Percentiles rank a stretch among this genome's conserved stretches.
These are phyloP conservation scores for Sminthurides bifidus DNA, from an alignment of 1,140 invertebrate genomes.

Conservation along the genomic window DNA sequence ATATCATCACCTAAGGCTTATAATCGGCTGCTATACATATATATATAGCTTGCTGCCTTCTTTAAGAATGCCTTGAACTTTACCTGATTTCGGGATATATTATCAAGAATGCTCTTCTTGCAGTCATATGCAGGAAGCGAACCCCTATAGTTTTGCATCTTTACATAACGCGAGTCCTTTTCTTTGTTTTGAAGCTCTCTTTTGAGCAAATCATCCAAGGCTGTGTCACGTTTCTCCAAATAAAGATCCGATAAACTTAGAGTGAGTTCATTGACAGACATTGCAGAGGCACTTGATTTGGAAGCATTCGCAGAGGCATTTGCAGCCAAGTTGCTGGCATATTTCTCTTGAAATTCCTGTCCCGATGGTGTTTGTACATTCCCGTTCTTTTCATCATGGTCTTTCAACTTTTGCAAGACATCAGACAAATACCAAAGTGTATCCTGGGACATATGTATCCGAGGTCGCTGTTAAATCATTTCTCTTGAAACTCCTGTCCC, in stretches of 20 bases:
- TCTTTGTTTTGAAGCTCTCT: slow-evolving; percentile 31
- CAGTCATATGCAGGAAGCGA: slow-evolving; percentile 35
- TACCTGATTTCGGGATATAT: slow-evolving; percentile 33
- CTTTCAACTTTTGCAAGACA: background rate
- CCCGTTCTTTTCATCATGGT: background rate
- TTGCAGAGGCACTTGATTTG: background rate
- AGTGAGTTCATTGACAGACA: background rate
- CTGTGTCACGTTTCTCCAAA: slow-evolving; percentile 32
- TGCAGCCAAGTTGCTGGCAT: slow-evolving; percentile 1
- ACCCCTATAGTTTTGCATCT: slow-evolving; percentile 33
- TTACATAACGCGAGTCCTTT: slow-evolving; percentile 24
- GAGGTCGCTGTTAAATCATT: background rate
- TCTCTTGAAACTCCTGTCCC: slow-evolving; percentile 2
- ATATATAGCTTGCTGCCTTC: slow-evolving; percentile 1
- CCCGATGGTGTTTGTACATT: background rate
- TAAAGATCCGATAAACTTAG: slow-evolving; percentile 19
- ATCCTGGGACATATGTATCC: background rate
- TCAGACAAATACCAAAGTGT: background rate
- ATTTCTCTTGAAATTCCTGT: slow-evolving; percentile 7
- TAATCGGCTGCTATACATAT: background rate
- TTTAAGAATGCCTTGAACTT: slow-evolving; percentile 1
- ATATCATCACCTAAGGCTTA: background rate
- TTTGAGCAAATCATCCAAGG: no score
- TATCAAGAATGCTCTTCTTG: slow-evolving; percentile 33
- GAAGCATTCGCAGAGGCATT: background rate